Evolutionary conservation across 2,113 vertebrate genomes (phyloP).

Genomic region (Promerops cafer): DNA sequence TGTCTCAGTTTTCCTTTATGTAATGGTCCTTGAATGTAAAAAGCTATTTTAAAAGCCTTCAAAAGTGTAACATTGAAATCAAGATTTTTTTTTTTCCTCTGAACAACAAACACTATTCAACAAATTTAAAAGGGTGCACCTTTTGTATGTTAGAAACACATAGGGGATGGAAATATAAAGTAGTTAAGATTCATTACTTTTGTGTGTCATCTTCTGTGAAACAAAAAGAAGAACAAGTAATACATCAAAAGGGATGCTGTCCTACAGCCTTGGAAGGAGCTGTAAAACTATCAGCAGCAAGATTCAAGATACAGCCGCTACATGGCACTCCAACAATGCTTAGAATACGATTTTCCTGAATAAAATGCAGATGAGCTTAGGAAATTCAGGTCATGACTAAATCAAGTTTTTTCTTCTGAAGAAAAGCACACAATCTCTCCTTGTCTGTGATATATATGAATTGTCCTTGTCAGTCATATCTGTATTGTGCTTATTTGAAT

Average conservation of each 20-base stretch:
- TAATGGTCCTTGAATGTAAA: background rate
- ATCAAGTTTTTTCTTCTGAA: background rate
- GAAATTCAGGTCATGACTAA: slow-evolving; percentile 16
- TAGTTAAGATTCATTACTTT: background rate
- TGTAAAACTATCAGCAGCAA: background rate
- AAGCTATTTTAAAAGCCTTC: background rate
- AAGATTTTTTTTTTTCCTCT: background rate
- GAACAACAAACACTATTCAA: background rate
- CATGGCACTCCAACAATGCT: background rate
- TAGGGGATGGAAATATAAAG: background rate
- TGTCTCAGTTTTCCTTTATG: background rate
- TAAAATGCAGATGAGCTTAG: background rate
- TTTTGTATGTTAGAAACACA: background rate
- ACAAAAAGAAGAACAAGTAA: background rate
- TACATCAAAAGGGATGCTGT: background rate
- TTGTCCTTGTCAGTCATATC: background rate
- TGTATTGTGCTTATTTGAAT: background rate
- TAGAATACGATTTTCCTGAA: background rate
- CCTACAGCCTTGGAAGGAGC: background rate
- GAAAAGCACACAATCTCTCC: background rate
- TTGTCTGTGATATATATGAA: background rate
- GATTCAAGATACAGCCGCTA: background rate
- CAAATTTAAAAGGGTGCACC: background rate
- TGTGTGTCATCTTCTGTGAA: background rate
- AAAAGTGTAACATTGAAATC: background rate